These are phyloP conservation scores for Manacus vitellinus DNA, from an alignment of 2,113 vertebrate species.

Conservation along the genomic window DNA sequence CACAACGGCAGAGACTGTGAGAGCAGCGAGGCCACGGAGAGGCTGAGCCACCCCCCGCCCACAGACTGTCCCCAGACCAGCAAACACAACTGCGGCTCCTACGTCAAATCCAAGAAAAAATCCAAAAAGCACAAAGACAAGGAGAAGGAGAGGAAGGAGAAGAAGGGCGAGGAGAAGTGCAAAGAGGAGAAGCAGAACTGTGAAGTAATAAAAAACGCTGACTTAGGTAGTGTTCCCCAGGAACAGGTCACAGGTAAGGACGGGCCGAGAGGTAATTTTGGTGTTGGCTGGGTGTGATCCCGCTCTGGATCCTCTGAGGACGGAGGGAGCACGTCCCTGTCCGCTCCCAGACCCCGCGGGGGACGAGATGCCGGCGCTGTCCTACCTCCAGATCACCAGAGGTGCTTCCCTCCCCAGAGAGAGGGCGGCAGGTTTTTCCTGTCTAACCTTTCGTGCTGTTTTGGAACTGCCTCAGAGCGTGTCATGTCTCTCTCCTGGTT, in stretches of 20 bases:
- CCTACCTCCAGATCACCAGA: not conserved
- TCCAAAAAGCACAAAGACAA: constrained; percentile 96
- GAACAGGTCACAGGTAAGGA: constrained; percentile 79
- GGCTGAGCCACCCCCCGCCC: constrained; percentile 68
- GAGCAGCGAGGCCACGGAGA: constrained; percentile 73
- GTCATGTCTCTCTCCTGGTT: not conserved
- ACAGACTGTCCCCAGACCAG: constrained; percentile 67
- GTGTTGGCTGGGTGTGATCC: not conserved
- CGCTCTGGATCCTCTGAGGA: not conserved
- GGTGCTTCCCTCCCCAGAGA: not conserved
- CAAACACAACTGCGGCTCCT: constrained; percentile 66
- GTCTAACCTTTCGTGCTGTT: not conserved
- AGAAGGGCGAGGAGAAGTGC: constrained; percentile 68
- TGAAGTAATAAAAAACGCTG: constrained; percentile 65
- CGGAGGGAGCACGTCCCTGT: not conserved
- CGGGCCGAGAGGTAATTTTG: rapidly evolving
- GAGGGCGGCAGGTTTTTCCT: constrained; percentile 30
- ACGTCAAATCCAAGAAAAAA: constrained; percentile 87
- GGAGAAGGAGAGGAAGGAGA: constrained; percentile 87
- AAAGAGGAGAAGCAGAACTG: constrained; percentile 70
- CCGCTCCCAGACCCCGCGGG: not conserved
- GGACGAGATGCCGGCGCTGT: not conserved
- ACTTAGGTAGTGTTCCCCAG: constrained; percentile 73
- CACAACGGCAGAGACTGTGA: constrained; percentile 88
- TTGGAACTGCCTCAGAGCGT: not conserved